Base-by-base conservation (phyloP, 1,140 invertebrate species). In the Conus ventricosus region DNA sequence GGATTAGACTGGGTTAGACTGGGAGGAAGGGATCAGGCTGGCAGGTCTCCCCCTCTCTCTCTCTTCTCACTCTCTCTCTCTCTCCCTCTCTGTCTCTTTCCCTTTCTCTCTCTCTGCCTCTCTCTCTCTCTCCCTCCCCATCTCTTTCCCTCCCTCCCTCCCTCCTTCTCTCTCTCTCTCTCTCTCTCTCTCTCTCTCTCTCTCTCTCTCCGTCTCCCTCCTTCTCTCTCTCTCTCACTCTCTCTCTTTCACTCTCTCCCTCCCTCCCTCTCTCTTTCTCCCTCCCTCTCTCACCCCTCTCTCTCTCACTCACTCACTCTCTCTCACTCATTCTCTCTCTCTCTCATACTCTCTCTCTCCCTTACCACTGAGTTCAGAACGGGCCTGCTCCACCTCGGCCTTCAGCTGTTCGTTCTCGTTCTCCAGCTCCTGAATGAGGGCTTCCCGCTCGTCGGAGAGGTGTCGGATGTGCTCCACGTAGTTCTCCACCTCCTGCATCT, bases 401-500 rank as follows among this genome's bases (percentile, higher is more conserved):
- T 95, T 94, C 13, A 95, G 91, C 55, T 91, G 90, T 75, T 94
- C 93, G 88, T 95, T 95, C 88, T 95, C 94, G 0, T 91, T 91
- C 88, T 95, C 94, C 27, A 95, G 89, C 83, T 94, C 94, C 63
- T 94, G 93, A 63, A 94, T 94, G 51, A 95, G 92, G 13, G 92
- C 91, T 87, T 95, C 94, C 88, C 94, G 91, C 85, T 95, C 94
- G 87, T 94, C 94, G 0, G 94, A 95, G 15, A 95, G 91, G 57
- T 93, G 91, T 2, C 94, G 92, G 53, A 95, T 95, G 89, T 95
- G 94, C 87, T 95, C 94, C 84, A 95, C 94, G 88, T 95, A 95
- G 80, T 93, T 94, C 86, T 95, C 94, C 63, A 95, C 94, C 88
- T 95, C 94, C 88, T 94, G 91, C 94, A 94, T 95, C 87, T 95